These are phyloP conservation scores for Bombus pyrosoma DNA, from an alignment of 1,140 invertebrate species.

Conservation along the genomic window DNA sequence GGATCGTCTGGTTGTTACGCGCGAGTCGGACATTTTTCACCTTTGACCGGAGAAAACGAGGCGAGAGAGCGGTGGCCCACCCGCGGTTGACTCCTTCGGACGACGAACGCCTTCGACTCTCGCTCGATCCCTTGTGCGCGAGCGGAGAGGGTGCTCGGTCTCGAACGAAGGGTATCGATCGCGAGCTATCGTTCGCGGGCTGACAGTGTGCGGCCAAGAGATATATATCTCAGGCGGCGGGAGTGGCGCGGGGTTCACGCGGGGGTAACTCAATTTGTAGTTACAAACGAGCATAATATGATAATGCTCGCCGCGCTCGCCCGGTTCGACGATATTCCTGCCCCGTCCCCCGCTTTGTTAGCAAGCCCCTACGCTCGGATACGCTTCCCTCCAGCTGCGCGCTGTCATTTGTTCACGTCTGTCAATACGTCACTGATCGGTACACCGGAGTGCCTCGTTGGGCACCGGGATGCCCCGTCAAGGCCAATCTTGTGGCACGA, in stretches of 20 bases:
- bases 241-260: slow-evolving; percentile 63
- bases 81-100: slow-evolving; percentile 52
- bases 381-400: slow-evolving; percentile 69
- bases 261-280: slow-evolving; percentile 82
- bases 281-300: slow-evolving; percentile 82
- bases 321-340: slow-evolving; percentile 43
- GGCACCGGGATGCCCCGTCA: slow-evolving; percentile 29
- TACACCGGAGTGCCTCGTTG: slow-evolving; percentile 48
- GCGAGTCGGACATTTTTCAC: slow-evolving; percentile 42
- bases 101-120: slow-evolving; percentile 19
- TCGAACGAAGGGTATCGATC: slow-evolving; percentile 56
- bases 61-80: slow-evolving; percentile 39
- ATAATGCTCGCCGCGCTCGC: slow-evolving; percentile 72
- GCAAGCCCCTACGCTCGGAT: slow-evolving; percentile 11
- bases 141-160: slow-evolving; percentile 17
- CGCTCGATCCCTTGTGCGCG: slow-evolving; percentile 36
- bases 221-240: slow-evolving; percentile 61
- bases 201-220: slow-evolving; percentile 53
- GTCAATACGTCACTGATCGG: slow-evolving; percentile 76
- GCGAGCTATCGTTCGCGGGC: slow-evolving; percentile 64
- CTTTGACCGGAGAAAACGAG: slow-evolving; percentile 41
- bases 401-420: slow-evolving; percentile 79
- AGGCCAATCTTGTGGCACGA: slow-evolving; percentile 39
- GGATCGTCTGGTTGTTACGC: slow-evolving; percentile 37
- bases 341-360: slow-evolving; percentile 65